Percentiles rank a stretch among this genome's conserved stretches.
Evolutionary conservation across 2,888 invertebrate species (phyloP).

Genomic region (Microdon myrmicae): DNA sequence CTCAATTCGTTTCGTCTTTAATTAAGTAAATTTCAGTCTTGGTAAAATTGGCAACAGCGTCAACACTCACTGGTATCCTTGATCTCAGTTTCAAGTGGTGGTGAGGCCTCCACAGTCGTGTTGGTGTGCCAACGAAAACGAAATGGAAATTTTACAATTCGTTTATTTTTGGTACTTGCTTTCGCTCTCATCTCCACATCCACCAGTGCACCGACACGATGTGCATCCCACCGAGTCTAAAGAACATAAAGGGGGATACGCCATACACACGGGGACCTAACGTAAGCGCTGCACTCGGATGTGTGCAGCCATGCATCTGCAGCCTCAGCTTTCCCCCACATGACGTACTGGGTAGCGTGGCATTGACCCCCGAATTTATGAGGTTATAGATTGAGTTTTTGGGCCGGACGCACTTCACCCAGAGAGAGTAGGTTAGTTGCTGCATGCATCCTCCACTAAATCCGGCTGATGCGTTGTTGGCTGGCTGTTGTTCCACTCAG

Average conservation of each 20-base stretch:
- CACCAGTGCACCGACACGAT: not conserved
- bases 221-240: not conserved
- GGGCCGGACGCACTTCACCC: constrained; percentile 25
- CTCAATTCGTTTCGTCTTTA: too few species aligned
- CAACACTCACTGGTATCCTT: constrained; percentile 3
- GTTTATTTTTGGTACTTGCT: constrained; percentile 34
- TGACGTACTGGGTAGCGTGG: constrained; percentile 25
- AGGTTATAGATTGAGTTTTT: constrained; percentile 31
- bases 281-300: constrained; percentile 17
- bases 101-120: not conserved
- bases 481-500: too few species aligned
- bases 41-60: constrained; percentile 30
- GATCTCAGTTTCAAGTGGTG: not conserved
- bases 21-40: too few species aligned
- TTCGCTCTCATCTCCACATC: constrained; percentile 22
- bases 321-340: constrained; percentile 32
- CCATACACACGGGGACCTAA: not conserved
- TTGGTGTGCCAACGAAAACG: constrained; percentile 28
- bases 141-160: constrained; percentile 30
- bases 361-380: constrained; percentile 44
- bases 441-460: constrained; percentile 35
- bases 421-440: constrained; percentile 38
- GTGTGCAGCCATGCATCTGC: constrained; percentile 31
- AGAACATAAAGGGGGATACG: not conserved
- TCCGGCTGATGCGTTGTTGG: too few species aligned